Evolutionary conservation across 1,140 invertebrate genomes (phyloP), one percentile per base, ranked within the genome.

Genomic region (Carposina sasakii): DNA sequence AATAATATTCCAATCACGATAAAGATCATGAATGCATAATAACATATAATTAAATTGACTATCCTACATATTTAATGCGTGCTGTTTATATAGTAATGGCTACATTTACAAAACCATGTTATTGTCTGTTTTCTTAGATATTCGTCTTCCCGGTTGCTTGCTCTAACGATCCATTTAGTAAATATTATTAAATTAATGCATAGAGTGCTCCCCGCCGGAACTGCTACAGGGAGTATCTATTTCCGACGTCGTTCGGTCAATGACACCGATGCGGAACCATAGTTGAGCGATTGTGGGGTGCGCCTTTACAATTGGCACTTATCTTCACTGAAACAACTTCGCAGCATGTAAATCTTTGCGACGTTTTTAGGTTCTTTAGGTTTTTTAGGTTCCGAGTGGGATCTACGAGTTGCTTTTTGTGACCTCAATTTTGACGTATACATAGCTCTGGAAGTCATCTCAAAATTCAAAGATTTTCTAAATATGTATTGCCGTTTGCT

Each of bases 191-290:
- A 53, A 54, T 56, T 53, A 53, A 58, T 55, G 48, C 50, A 54
- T 46, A 37, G 42, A 57, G 51, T 40, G 57, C 47, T 59, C 23
- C 49, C 48, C 43, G 53, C 59, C 71, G 74, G 67, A 67, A 71
- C 60, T 66, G 45, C 60, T 45, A 39, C 48, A 63, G 74, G 69
- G 61, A 64, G 61, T 68, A 66, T 70, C 68, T 77, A 75, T 77
- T 75, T 75, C 74, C 71, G 71, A 64, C 63, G 66, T 54, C 19
- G 33, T 13, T 54, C 64, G 74, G 74, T 77, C 74, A 73, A 60
- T 71, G 74, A 73, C 74, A 59, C 56, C 46, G 54, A 65, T 65
- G 61, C 67, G 70, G 70, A 75, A 75, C 60, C 52, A 69, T 64
- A 67, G 56, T 55, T 57, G 55, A 73, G 48, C 61, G 63, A 70